Evolutionary conservation across 2,797 vertebrate species (phyloP).

Genomic region (Cynopterus sphinx): DNA sequence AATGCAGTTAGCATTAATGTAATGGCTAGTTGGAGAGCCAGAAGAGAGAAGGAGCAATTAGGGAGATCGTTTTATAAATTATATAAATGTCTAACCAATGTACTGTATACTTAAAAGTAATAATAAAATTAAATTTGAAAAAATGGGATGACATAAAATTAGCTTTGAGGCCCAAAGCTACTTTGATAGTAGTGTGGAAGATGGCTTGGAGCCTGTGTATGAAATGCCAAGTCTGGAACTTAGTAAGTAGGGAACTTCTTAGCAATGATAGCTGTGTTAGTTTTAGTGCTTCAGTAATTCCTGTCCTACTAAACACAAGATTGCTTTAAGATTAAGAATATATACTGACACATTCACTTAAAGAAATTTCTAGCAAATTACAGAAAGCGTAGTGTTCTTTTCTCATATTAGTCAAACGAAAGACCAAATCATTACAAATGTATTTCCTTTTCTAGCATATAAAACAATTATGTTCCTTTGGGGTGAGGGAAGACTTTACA

Average conservation of each 20-base stretch:
- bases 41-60: too few species aligned
- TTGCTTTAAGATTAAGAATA: not conserved
- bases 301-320: not conserved
- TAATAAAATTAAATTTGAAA: too few species aligned
- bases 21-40: too few species aligned
- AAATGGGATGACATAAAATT: not conserved
- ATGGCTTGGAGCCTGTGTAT: not conserved
- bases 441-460: not conserved
- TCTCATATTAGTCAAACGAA: not conserved
- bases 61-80: too few species aligned
- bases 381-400: not conserved
- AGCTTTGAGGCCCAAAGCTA: not conserved
- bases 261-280: not conserved
- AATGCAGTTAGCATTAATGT: too few species aligned
- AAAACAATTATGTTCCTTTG: not conserved
- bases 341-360: slow-evolving; percentile 6
- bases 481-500: too few species aligned
- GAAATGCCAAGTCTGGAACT: not conserved
- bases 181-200: not conserved
- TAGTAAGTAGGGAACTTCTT: not conserved
- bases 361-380: not conserved
- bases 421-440: not conserved
- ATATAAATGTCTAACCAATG: too few species aligned
- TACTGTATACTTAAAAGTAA: too few species aligned
- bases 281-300: not conserved